Evolutionary conservation across 2,888 invertebrate species (phyloP).

Genomic region (Aporophyla lueneburgensis): DNA sequence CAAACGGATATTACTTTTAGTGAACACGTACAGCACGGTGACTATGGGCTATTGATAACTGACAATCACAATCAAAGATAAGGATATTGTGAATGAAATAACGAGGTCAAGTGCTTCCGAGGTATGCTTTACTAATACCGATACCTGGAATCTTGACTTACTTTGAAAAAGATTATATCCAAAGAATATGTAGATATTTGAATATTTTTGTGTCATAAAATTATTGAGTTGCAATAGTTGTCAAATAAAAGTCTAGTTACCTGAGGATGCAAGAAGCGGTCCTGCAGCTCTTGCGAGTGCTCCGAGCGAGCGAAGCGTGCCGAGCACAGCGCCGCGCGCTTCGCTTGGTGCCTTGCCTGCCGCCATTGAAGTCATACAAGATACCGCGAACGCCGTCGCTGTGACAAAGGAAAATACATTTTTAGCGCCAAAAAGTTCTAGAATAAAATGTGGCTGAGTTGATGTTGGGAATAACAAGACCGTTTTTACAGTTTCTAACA

Average conservation of each 20-base stretch:
- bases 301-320: constrained; percentile 98
- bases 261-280: constrained; percentile 96
- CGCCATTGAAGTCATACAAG: constrained; percentile 98
- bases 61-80: constrained; percentile 37
- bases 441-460: background rate
- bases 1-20: background rate
- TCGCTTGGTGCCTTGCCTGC: constrained; percentile 94
- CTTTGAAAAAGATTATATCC: constrained; percentile 6
- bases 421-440: background rate
- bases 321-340: constrained; percentile 98
- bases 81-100: constrained; percentile 35
- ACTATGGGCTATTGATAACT: constrained; percentile 34
- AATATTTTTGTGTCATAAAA: constrained; percentile 11
- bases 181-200: background rate
- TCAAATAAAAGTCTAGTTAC: too few relatives aligned
- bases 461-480: background rate
- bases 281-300: constrained; percentile 98
- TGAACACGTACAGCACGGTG: constrained; percentile 6
- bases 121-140: constrained; percentile 17
- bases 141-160: constrained; percentile 15
- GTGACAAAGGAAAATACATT: constrained; percentile 26
- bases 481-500: background rate
- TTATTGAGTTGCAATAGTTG: too few relatives aligned
- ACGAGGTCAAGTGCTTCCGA: constrained; percentile 41
- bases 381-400: constrained; percentile 98